Evolutionary conservation across 2,888 invertebrate species (phyloP).

Genomic region (Nomada ferruginata): DNA sequence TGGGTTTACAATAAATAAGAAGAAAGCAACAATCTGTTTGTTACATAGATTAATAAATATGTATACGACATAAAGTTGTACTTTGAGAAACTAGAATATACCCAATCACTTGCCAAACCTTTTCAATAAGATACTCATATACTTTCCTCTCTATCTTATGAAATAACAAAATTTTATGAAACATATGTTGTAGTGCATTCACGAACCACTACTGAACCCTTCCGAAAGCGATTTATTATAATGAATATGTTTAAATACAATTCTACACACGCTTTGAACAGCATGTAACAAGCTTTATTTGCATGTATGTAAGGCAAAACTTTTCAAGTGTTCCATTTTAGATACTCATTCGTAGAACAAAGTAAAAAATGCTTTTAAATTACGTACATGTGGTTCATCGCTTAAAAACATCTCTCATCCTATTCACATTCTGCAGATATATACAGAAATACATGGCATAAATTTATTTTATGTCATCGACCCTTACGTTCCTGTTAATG

Average conservation of each 20-base stretch:
- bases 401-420: conserved; percentile 37
- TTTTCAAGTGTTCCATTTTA: conserved; percentile 11
- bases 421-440: conserved; percentile 35
- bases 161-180: background rate
- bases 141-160: no score
- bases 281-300: conserved; percentile 9
- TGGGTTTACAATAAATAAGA: background rate
- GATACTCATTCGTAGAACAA: conserved; percentile 42
- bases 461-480: conserved; percentile 21
- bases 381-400: conserved; percentile 15
- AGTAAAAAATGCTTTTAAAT: conserved; percentile 53
- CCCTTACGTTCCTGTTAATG: conserved; percentile 8
- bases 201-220: conserved; percentile 31
- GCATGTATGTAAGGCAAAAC: conserved; percentile 20
- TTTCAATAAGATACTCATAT: background rate
- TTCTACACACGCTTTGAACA: conserved; percentile 20
- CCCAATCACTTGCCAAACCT: background rate
- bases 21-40: background rate
- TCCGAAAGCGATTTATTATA: conserved; percentile 28
- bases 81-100: background rate
- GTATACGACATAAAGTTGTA: background rate
- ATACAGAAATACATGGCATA: conserved; percentile 37
- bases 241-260: conserved; percentile 16
- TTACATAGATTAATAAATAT: background rate
- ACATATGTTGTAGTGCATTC: background rate